Evolutionary conservation across 1,140 invertebrate species (phyloP), one percentile per base, ranked within the genome.

Genomic region (Philopotamus ludificatus): DNA sequence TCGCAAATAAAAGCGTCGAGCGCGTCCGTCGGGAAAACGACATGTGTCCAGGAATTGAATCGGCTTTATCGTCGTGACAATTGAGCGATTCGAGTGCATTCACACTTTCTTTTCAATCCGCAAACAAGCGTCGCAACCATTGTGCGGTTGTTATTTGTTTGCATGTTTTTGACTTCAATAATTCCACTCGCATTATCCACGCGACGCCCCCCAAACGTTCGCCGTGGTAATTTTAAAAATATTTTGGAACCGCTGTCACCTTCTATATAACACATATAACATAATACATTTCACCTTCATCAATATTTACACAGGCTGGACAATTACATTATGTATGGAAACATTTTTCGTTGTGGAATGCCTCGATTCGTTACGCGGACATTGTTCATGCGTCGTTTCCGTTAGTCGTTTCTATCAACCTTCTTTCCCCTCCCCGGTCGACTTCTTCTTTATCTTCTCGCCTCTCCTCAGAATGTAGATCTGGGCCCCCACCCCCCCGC

Each of bases 41-140:
- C 42, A 44, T 3, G 34, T 12, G 20, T 15, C n/a, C 42, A 18
- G 20, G n/a, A 44, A 44, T 44, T 15, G 20, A 44, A 44, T 44
- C 42, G 42, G n/a, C 7, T 39, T 39, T 39, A 39, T 39, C 7
- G 7, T 39, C 15, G 42, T 57, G 45, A 65, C 63, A 59, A 65
- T 65, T 42, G 55, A 59, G 20, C 63, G 0, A 59, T 15, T 21
- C 8, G 20, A n/a, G 25, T 20, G 60, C 55, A 64, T 68, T 68
- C 62, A 68, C 57, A 65, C 66, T 64, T 64, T 65, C 63, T 63
- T 69, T 65, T 58, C 63, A 58, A 58, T 62, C 34, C 58, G 58
- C 45, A 62, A 69, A 67, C 60, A 67, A 67, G 66, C 26, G 54
- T 50, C 47, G n/a, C n/a, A n/a, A n/a, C n/a, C n/a, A n/a, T n/a